Evolutionary conservation across 2,113 vertebrate genomes (phyloP).

Genomic region (Camelus dromedarius): DNA sequence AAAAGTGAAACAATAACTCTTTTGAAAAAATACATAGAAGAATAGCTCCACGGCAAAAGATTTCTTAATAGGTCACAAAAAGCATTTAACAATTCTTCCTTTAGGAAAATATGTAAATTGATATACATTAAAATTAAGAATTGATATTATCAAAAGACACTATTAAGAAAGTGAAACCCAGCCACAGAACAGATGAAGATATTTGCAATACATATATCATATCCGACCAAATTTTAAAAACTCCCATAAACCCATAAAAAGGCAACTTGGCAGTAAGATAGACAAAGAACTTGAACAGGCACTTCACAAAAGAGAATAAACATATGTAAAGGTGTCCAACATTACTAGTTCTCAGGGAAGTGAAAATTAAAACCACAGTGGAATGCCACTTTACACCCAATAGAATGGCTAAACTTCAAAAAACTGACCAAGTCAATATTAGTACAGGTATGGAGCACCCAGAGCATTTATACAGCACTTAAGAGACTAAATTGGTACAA

Average conservation of each 20-base stretch:
- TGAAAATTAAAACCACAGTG: background rate
- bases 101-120: background rate
- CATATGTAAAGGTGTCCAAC: background rate
- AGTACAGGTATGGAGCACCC: background rate
- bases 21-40: background rate
- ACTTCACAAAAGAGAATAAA: background rate
- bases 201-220: background rate
- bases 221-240: background rate
- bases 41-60: background rate
- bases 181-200: background rate
- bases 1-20: constrained; percentile 24
- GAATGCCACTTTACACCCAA: background rate
- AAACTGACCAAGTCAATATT: background rate
- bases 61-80: background rate
- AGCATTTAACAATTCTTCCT: background rate
- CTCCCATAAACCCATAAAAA: background rate
- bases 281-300: background rate
- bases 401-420: background rate
- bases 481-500: background rate
- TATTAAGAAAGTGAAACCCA: background rate
- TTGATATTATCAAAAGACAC: background rate
- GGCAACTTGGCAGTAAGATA: background rate
- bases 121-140: constrained; percentile 38
- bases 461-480: background rate
- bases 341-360: background rate